A percentile compares a stretch with the other conserved stretches of the same genome.
Evolutionary conservation across 2,888 invertebrate genomes (phyloP).

Genomic region (Pelosia muscerda): DNA sequence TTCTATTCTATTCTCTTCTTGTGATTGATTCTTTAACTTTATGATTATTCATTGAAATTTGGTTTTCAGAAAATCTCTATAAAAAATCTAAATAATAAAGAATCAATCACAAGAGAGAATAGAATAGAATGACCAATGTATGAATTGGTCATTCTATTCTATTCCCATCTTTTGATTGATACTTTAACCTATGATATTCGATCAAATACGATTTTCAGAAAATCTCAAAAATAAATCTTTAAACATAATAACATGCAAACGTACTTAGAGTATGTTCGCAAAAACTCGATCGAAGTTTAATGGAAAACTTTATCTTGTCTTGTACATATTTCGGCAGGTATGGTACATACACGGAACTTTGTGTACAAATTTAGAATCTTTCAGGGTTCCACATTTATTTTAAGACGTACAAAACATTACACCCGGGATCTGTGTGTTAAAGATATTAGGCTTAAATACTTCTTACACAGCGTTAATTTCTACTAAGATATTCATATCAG

Average conservation of each 20-base stretch:
- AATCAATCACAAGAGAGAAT: too few species aligned
- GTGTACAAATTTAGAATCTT: conserved; percentile 26
- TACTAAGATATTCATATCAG: neutral
- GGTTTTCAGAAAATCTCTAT: too few species aligned
- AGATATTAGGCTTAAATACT: neutral
- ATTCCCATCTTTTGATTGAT: too few species aligned
- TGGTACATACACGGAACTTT: conserved; percentile 24
- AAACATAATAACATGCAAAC: conserved; percentile 39
- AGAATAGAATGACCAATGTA: too few species aligned
- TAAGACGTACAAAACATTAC: neutral
- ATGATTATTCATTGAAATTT: too few species aligned
- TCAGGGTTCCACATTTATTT: neutral
- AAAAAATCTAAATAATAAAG: too few species aligned
- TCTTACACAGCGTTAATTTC: neutral
- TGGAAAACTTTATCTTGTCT: conserved; percentile 35
- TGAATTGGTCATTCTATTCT: too few species aligned
- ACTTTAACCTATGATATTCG: neutral
- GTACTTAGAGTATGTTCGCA: conserved; percentile 20
- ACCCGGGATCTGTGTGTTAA: neutral
- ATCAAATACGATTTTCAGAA: neutral
- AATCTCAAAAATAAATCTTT: conserved; percentile 12
- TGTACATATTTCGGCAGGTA: conserved; percentile 30
- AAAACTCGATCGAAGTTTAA: conserved; percentile 42
- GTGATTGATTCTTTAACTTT: too few species aligned
- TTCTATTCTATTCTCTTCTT: too few species aligned